These are phyloP conservation scores for Pelusios castaneus DNA, from an alignment of 2,113 vertebrate genomes.

Conservation along the genomic window DNA sequence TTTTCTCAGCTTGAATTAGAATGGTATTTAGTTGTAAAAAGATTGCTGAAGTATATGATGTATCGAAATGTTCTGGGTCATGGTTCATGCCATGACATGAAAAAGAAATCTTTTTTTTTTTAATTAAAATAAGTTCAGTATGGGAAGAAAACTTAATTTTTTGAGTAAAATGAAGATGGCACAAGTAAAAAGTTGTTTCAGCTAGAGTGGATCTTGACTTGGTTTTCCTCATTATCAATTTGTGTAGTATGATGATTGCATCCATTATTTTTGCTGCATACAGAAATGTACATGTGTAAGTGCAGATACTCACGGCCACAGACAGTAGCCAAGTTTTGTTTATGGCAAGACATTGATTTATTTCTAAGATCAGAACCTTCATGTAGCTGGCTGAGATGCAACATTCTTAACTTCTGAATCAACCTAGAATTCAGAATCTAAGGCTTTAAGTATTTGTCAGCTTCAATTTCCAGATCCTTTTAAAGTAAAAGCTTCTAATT, in stretches of 20 bases:
- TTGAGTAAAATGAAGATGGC: background rate
- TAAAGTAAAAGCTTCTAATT: background rate
- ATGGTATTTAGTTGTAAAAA: background rate
- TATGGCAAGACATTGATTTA: background rate
- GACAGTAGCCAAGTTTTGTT: background rate
- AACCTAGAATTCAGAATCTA: background rate
- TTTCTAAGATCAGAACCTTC: conserved; percentile 42
- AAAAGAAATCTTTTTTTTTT: background rate
- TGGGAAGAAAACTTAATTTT: accelerated
- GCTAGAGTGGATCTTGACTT: accelerated
- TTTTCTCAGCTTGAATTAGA: conserved; percentile 16
- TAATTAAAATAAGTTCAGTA: background rate
- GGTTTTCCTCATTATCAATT: background rate
- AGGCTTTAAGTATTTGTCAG: background rate
- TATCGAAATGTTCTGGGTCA: background rate
- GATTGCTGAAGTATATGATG: background rate
- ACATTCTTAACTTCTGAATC: background rate
- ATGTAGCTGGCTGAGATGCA: background rate
- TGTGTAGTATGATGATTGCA: background rate
- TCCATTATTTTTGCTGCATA: background rate
- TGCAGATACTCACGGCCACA: background rate
- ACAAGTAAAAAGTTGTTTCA: background rate
- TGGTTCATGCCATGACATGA: background rate
- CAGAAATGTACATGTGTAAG: background rate
- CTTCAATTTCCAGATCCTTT: background rate